Conservation (phyloP, 2,797 vertebrate species). For the Limnodromus scolopaceus region DNA sequence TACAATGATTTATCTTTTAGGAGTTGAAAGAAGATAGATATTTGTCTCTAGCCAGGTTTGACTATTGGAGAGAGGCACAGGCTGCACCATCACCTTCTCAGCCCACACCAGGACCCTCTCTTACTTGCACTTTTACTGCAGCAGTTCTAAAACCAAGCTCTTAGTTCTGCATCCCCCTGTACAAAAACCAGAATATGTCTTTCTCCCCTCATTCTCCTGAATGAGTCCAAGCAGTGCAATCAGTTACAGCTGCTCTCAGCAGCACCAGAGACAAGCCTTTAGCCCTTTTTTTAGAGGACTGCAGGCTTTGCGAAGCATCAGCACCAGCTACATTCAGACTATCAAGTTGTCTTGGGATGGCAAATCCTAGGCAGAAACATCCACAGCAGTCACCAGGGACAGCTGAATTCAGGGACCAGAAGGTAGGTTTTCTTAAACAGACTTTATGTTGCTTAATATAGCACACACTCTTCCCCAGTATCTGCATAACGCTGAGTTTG, state of each 20-base stretch:
- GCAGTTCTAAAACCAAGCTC: not conserved
- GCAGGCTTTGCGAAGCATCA: not conserved
- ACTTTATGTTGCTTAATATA: conserved; percentile 45
- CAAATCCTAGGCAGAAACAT: not conserved
- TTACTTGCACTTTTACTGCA: not conserved
- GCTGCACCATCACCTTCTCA: not conserved
- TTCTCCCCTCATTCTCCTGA: not conserved
- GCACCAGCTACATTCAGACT: not conserved
- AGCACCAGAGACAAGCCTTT: not conserved
- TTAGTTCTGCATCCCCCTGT: not conserved
- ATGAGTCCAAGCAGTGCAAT: not conserved
- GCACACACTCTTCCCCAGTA: conserved; percentile 14
- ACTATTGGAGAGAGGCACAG: not conserved
- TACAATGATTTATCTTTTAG: not conserved
- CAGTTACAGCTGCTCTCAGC: not conserved
- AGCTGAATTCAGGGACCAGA: conserved; percentile 25
- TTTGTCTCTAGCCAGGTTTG: not conserved
- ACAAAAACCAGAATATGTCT: not conserved
- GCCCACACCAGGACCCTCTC: not conserved
- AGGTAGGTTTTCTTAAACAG: conserved; percentile 37
- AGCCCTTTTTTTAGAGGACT: not conserved
- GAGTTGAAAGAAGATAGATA: not conserved
- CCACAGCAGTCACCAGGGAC: not conserved
- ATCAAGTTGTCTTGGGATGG: not conserved
- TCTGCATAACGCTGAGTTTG: conserved; percentile 40